A percentile compares a stretch with the other conserved stretches of the same genome.
phyloP scores from a whole-genome alignment of 2,113 vertebrate species.

The Sterna hirundo region DNA sequence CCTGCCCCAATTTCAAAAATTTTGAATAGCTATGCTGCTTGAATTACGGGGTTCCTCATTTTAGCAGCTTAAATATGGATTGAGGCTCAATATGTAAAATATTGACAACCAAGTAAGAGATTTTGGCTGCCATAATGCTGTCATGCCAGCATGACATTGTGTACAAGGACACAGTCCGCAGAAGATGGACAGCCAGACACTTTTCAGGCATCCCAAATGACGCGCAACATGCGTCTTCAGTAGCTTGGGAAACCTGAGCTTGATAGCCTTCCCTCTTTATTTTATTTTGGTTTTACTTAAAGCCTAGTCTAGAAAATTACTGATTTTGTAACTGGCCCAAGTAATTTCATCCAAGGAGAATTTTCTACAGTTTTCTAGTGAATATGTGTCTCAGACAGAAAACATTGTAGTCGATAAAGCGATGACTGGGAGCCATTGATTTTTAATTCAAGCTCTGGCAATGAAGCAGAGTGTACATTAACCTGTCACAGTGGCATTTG shows the following conservation, averaged over 20 bases:
- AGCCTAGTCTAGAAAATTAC: background rate
- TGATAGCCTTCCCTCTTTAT: background rate
- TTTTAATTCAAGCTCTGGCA: background rate
- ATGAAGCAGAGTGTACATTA: background rate
- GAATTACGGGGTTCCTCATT: background rate
- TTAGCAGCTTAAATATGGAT: background rate
- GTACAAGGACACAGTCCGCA: background rate
- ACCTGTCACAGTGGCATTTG: background rate
- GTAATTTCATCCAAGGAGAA: background rate
- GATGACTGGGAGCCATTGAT: background rate
- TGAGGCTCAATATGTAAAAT: background rate
- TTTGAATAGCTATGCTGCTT: background rate
- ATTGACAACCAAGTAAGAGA: background rate
- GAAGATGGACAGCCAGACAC: background rate
- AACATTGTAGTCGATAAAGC: background rate
- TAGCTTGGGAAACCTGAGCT: background rate
- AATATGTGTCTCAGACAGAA: background rate
- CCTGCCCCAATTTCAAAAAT: background rate
- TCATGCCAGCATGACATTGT: background rate
- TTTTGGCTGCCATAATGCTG: background rate
- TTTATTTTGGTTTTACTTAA: background rate
- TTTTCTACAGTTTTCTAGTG: background rate
- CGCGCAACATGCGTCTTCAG: background rate
- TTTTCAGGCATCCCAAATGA: background rate
- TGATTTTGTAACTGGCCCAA: background rate